Conservation (phyloP, 2,113 vertebrate genomes). For the Leuciscus idus region DNA sequence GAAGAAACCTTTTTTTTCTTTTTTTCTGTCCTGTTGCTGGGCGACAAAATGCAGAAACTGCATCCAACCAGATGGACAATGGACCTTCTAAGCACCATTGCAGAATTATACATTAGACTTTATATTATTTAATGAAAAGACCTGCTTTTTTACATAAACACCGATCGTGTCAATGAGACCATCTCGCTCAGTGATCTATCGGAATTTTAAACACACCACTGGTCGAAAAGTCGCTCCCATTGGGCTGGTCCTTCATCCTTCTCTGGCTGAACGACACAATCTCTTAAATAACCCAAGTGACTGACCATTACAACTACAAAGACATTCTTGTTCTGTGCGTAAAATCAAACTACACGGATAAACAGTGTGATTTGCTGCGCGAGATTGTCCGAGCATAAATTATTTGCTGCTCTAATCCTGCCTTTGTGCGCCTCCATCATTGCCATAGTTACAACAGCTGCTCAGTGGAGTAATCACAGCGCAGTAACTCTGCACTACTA, state of each 20-base stretch:
- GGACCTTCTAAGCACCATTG: background rate
- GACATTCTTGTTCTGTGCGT: background rate
- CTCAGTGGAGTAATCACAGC: constrained; percentile 62
- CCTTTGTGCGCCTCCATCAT: constrained; percentile 70
- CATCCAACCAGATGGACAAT: constrained; percentile 22
- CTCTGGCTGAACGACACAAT: background rate
- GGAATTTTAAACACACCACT: constrained; percentile 33
- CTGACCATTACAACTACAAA: background rate
- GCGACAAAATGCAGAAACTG: constrained; percentile 45
- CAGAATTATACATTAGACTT: background rate
- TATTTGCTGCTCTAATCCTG: constrained; percentile 73
- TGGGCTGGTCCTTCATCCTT: constrained; percentile 25
- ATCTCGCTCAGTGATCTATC: constrained; percentile 9
- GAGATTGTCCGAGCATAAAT: constrained; percentile 73
- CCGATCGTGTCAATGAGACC: background rate
- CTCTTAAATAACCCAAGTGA: background rate
- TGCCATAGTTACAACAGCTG: constrained; percentile 62
- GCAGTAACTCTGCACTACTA: constrained; percentile 60
- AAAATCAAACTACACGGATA: constrained; percentile 12
- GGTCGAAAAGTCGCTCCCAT: constrained; percentile 4
- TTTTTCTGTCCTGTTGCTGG: constrained; percentile 47
- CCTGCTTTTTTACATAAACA: background rate
- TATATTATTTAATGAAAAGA: background rate
- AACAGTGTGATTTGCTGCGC: constrained; percentile 57
- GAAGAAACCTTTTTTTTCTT: background rate